Evolutionary conservation across 2,797 vertebrate genomes (phyloP).

Genomic region (Trematomus bernacchii): DNA sequence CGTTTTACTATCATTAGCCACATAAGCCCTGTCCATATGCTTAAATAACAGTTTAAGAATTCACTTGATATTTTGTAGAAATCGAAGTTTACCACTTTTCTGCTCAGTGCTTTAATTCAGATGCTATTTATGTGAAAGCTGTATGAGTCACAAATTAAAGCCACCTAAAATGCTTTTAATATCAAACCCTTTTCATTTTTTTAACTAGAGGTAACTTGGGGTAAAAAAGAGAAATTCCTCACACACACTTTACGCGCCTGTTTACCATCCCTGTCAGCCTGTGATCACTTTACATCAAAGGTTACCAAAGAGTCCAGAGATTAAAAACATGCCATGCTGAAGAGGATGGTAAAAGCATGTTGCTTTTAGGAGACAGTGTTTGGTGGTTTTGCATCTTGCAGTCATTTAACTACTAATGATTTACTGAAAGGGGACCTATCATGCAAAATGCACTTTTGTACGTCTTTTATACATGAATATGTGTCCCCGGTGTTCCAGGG

Average conservation of each 20-base stretch:
- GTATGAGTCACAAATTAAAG: slow-evolving; percentile 9
- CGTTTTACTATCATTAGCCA: neutral
- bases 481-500: too few species aligned
- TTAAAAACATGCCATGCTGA: slow-evolving; percentile 46
- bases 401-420: neutral
- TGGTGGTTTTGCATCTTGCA: slow-evolving; percentile 4
- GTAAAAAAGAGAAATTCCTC: slow-evolving; percentile 5
- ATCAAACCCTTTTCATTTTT: slow-evolving; percentile 20
- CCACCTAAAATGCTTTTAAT: slow-evolving; percentile 21
- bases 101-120: slow-evolving; percentile 20
- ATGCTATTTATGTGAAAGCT: slow-evolving; percentile 13
- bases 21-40: neutral
- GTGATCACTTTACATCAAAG: slow-evolving; percentile 62
- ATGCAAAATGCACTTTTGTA: too few species aligned
- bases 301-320: slow-evolving; percentile 49
- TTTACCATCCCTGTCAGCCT: slow-evolving; percentile 49
- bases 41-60: neutral
- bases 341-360: neutral
- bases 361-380: slow-evolving; percentile 25
- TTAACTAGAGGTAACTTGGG: slow-evolving; percentile 28
- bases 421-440: too few species aligned
- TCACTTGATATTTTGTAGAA: slow-evolving; percentile 4
- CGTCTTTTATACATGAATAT: too few species aligned
- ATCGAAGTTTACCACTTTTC: neutral
- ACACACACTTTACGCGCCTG: slow-evolving; percentile 16